These are phyloP conservation scores for Peromyscus attwateri DNA, from an alignment of 2,797 vertebrate species.

Conservation along the genomic window DNA sequence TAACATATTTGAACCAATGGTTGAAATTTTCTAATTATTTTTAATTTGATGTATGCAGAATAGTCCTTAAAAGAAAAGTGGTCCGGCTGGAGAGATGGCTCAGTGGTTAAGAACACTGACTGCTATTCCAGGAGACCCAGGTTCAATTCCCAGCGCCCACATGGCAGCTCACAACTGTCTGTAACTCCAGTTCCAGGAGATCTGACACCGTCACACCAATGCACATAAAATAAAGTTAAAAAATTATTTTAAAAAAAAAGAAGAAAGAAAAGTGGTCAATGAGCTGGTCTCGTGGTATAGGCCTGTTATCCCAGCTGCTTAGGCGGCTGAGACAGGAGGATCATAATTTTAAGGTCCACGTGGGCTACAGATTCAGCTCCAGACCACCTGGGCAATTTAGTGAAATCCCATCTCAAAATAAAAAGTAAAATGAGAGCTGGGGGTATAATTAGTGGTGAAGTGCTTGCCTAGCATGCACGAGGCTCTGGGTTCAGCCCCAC, in stretches of 20 bases:
- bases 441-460: neutral
- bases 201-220: no score
- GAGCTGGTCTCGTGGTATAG: neutral
- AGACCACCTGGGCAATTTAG: neutral
- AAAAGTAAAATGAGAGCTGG: neutral
- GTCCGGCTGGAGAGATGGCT: no score
- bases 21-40: slow-evolving; percentile 51
- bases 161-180: no score
- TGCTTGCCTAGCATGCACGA: neutral
- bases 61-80: neutral
- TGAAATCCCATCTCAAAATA: neutral
- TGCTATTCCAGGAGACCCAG: no score
- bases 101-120: no score
- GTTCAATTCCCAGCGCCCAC: no score
- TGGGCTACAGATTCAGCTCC: neutral
- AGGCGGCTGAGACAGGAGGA: neutral
- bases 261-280: neutral
- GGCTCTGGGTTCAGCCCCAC: neutral
- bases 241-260: no score
- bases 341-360: neutral
- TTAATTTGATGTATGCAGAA: neutral
- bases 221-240: no score
- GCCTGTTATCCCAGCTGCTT: neutral
- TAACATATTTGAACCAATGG: neutral
- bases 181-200: no score